Base-by-base conservation (phyloP, 2,113 vertebrate species). In the Columba livia region DNA sequence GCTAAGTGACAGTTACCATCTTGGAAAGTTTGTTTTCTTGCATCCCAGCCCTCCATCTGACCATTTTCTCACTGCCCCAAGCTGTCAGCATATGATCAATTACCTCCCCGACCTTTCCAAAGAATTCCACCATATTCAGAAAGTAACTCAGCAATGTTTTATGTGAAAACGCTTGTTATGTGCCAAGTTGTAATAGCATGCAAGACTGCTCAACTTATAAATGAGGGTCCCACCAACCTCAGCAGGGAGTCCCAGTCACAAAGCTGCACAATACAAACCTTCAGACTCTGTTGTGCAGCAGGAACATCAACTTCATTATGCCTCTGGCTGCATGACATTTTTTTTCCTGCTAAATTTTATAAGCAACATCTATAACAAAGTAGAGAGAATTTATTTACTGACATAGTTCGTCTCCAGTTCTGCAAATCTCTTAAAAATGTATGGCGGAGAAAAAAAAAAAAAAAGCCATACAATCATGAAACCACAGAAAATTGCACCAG, bases 11-110 rank as follows among this genome's bases (percentile, higher is more conserved):
- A 91, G 72, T 74, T 93, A 86, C 51, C 87, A 82, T 93, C 66
- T 65, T 38, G 57, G 70, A 88, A 96, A 94, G 65, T 90, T 96
- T 94, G 78, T 92, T 97, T 97, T 96, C 81, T 83, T 88, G 91
- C 67, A 91, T 73, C 96, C 50, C 90, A 92, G 48, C 48, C 32
- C 54, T 85, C 65, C 84, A 90, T 70, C 53, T 79, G 85, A 95
- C 89, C 90, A 90, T 77, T 84, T 94, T 93, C 94, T 96, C 88
- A 89, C 72, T 82, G 83, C 65, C 19, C 36, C 4, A 31, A 93
- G 91, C 94, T 97, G 96, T 97, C 93, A 97, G 40, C 26, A 3
- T 91, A 93, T 95, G 95, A 97, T 97, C 96, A 93, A 95, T 97
- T 96, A 79, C 93, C 92, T 94, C 88, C 78, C 21, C 2, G 14